phyloP scores from a whole-genome alignment of 2,113 vertebrate species.

The Caracal caracal region DNA sequence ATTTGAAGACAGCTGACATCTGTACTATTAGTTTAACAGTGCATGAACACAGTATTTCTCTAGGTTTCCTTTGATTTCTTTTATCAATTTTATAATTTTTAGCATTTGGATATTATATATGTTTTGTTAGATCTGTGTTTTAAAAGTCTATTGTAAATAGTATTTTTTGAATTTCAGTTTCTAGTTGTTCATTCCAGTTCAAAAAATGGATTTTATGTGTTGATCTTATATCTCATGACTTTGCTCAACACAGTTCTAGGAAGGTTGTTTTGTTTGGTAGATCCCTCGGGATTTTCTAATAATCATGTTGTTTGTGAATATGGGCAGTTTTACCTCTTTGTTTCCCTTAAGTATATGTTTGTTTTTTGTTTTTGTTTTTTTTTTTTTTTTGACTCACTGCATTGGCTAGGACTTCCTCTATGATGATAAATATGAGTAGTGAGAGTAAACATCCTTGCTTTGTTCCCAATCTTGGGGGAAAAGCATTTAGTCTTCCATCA shows the following conservation, averaged over 20 bases:
- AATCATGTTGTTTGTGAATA: not conserved
- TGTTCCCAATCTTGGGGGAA: not conserved
- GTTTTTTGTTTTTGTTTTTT: not conserved
- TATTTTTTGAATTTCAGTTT: not conserved
- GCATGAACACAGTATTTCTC: not conserved
- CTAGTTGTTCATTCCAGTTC: not conserved
- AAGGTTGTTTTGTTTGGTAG: not conserved
- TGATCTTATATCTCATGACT: not conserved
- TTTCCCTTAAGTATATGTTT: not conserved
- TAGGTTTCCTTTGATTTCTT: not conserved
- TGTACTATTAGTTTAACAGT: not conserved
- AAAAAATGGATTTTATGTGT: not conserved
- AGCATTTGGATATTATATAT: not conserved
- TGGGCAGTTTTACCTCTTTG: not conserved
- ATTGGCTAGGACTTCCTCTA: not conserved
- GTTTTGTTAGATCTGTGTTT: not conserved
- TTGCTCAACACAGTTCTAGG: not conserved
- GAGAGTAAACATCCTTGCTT: not conserved
- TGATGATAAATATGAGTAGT: not conserved
- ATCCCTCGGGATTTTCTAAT: not conserved
- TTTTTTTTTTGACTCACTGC: not conserved
- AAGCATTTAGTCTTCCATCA: not conserved
- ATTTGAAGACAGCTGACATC: not conserved
- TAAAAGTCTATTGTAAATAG: not conserved
- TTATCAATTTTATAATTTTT: not conserved